Evolutionary conservation across 2,888 invertebrate genomes (phyloP).

Genomic region (Nomada ruficornis): DNA sequence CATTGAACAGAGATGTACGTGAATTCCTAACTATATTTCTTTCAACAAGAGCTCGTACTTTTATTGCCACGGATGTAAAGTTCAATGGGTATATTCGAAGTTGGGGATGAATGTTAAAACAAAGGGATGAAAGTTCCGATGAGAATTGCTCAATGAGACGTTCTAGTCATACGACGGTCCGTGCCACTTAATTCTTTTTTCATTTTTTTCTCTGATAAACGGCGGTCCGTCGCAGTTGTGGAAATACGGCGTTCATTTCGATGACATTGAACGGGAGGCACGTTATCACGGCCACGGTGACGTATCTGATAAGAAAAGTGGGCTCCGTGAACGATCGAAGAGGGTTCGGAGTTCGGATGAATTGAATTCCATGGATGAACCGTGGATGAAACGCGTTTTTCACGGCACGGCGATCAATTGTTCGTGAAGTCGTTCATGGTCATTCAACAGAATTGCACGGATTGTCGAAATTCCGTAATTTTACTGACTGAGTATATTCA

Average conservation of each 20-base stretch:
- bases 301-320: constrained; percentile 51
- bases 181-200: neutral
- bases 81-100: no score
- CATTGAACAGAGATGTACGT: no score
- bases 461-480: neutral
- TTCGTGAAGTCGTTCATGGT: neutral
- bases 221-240: constrained; percentile 34
- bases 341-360: constrained; percentile 5
- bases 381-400: neutral
- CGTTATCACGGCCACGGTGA: constrained; percentile 55
- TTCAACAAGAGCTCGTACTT: no score
- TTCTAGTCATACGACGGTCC: constrained; percentile 1
- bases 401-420: neutral
- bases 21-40: no score
- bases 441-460: neutral
- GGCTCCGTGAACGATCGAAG: constrained; percentile 26
- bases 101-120: no score
- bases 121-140: neutral
- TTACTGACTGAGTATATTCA: neutral
- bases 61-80: no score
- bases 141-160: neutral
- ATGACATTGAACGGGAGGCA: constrained; percentile 54
- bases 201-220: constrained; percentile 27
- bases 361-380: neutral
- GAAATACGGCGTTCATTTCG: constrained; percentile 51